Conservation (phyloP, 2,113 vertebrate species). For the Indri indri region DNA sequence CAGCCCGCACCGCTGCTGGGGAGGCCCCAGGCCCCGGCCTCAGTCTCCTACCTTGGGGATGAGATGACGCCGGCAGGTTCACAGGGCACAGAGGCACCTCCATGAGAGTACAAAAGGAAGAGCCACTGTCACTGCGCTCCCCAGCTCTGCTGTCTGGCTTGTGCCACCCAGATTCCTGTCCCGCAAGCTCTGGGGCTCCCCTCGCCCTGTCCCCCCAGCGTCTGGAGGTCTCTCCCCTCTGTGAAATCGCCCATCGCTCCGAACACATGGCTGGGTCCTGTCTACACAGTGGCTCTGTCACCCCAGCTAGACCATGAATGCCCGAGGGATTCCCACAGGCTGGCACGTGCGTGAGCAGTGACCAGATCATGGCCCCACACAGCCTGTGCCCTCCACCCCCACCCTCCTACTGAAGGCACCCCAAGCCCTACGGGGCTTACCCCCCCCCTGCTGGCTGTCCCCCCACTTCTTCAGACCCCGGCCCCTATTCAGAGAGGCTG, state of each 20-base stretch:
- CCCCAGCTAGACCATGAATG: fast-evolving
- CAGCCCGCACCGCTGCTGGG: fast-evolving
- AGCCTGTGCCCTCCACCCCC: background rate
- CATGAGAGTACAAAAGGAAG: fast-evolving
- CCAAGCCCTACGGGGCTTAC: too few species aligned
- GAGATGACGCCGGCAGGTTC: background rate
- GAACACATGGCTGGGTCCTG: background rate
- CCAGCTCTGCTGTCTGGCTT: background rate
- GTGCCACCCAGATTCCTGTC: too few species aligned
- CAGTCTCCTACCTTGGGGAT: too few species aligned
- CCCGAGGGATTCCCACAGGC: background rate
- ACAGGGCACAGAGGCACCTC: too few species aligned
- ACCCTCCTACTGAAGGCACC: background rate
- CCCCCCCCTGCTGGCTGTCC: background rate
- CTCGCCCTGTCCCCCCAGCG: background rate
- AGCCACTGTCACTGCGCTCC: fast-evolving
- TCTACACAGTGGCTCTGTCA: background rate
- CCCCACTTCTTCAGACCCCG: fast-evolving
- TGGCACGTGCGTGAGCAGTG: fast-evolving
- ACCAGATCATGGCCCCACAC: background rate
- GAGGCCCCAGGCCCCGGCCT: fast-evolving
- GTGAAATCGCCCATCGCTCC: background rate
- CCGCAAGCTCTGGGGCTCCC: background rate
- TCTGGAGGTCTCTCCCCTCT: background rate
- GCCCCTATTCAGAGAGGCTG: background rate